A percentile compares a stretch with the other conserved stretches of the same genome.
Conservation (phyloP, 2,113 vertebrate genomes). For the Sciurus niger region DNA sequence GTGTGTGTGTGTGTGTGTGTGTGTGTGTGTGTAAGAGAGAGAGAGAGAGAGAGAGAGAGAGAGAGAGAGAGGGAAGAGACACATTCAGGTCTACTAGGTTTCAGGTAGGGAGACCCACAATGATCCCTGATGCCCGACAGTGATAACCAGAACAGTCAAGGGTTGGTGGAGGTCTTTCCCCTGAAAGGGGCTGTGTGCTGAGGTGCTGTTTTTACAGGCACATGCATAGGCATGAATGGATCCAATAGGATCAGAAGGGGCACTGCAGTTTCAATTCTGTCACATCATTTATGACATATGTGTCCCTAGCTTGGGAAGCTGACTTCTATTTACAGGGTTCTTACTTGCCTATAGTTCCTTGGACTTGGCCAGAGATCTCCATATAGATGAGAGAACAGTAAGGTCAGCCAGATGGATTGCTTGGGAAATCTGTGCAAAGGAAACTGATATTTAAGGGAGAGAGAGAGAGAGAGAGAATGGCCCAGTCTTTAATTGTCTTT, state of each 20-base stretch:
- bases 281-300: not conserved
- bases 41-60: too few relatives aligned
- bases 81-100: not conserved
- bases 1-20: not conserved
- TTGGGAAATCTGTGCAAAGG: conserved; percentile 16
- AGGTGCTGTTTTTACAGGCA: not conserved
- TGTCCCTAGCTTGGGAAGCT: not conserved
- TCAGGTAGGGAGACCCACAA: not conserved
- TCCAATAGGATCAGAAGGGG: not conserved
- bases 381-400: not conserved
- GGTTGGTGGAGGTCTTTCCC: not conserved
- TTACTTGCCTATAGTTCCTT: not conserved
- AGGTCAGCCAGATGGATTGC: not conserved
- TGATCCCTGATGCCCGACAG: conserved; percentile 10
- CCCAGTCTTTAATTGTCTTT: conserved; percentile 13
- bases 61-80: not conserved
- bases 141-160: not conserved
- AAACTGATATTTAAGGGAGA: conserved; percentile 13
- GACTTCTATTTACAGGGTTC: not conserved
- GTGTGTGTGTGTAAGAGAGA: too few relatives aligned
- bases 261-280: not conserved
- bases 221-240: not conserved
- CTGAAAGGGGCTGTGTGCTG: not conserved
- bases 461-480: not conserved
- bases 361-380: conserved; percentile 51